Evolutionary conservation across 1,140 invertebrate genomes (phyloP).

Genomic region (Papilio helenus): DNA sequence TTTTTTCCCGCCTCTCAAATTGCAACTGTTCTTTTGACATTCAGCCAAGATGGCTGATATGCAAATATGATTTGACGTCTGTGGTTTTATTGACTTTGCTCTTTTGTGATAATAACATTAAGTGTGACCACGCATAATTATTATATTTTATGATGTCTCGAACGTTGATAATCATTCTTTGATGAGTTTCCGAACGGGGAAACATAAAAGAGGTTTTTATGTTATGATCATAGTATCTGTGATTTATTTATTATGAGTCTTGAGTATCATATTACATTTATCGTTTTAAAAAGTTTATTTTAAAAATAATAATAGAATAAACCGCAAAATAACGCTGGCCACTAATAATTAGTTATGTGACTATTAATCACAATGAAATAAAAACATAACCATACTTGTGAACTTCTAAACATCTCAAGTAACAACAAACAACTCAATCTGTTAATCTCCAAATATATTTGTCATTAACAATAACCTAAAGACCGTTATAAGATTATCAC

Average conservation of each 20-base stretch:
- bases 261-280: background rate
- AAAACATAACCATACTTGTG: too few species aligned
- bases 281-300: background rate
- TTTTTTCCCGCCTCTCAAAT: constrained; percentile 45
- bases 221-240: background rate
- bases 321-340: too few species aligned
- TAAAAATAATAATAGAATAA: too few species aligned
- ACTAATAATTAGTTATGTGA: background rate
- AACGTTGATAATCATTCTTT: constrained; percentile 30
- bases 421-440: constrained; percentile 10
- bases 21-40: constrained; percentile 43
- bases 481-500: constrained; percentile 42
- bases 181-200: constrained; percentile 19
- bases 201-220: constrained; percentile 20
- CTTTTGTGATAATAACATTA: constrained; percentile 46
- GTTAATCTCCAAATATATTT: constrained; percentile 10
- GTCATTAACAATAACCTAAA: background rate
- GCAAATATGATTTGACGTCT: constrained; percentile 54
- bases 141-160: constrained; percentile 32
- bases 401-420: constrained; percentile 7
- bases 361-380: too few species aligned
- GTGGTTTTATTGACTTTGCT: constrained; percentile 56
- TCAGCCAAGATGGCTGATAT: constrained; percentile 63
- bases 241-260: background rate
- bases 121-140: constrained; percentile 56